Base-by-base conservation (phyloP, 2,797 vertebrate genomes). In the Intellagama lesueurii region DNA sequence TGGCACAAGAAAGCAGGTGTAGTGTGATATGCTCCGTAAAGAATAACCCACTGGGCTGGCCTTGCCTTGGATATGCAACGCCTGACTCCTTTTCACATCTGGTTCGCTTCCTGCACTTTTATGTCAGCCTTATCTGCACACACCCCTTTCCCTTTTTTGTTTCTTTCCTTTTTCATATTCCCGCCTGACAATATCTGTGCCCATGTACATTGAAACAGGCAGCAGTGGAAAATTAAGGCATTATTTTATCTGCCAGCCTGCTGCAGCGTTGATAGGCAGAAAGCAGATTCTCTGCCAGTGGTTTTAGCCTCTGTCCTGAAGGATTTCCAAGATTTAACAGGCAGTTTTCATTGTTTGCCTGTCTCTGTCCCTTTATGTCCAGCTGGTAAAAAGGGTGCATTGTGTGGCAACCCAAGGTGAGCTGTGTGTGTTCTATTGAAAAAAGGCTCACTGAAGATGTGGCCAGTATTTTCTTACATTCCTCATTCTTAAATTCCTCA, bases 371-470 rank as follows among this genome's bases (percentile, higher is more conserved):
- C 22, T 28, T 93, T 87, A 26, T 94, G 88, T 83, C 19, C 83
- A 92, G 84, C 91, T 93, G 94, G 90, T 94, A 92, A 88, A 91
- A 93, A 92, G 40, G 22, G 70, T 4, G 89, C 56, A 80, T 60
- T 92, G 32, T 1, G 44, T 56, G 83, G 83, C 83, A 75, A 85
- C 83, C 49, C 32, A 49, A 28, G 77, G 49, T 14, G 26, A 7
- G 60, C 40, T 8, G 11, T 77, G 12, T 56, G 73, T 47, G 56
- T 47, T 16, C 28, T 30, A 44, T 17, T 60, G 9, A 7, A 79
- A 40, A 87, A 60, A 40, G 4, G 16, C 22, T 70, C 64, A 69
- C 64, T 6, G 7, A 40, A 69, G 64, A 32, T n/a, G 28, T 24
- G 17, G 9, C 64, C 24, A 70, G 28, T 26, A 69, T 69, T 56